phyloP scores from a whole-genome alignment of 2,888 invertebrate genomes.

The Hirtodrosophila alboralis region DNA sequence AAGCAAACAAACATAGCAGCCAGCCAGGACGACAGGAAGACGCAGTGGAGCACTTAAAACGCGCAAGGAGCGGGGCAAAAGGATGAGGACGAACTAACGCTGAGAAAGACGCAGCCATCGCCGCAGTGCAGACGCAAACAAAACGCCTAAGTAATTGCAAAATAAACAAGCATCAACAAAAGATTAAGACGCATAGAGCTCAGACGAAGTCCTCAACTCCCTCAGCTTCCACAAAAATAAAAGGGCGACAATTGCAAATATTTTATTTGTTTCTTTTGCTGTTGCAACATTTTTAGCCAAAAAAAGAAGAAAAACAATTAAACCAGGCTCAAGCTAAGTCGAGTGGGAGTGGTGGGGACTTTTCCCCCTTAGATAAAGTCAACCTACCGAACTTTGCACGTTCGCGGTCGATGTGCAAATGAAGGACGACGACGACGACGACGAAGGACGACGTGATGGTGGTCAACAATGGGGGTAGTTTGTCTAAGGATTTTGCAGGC shows the following conservation, averaged over 20 bases:
- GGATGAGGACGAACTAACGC: background rate
- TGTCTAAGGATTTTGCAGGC: slow-evolving; percentile 7
- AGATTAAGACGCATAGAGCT: slow-evolving; percentile 76
- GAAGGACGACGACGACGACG: slow-evolving; percentile 61
- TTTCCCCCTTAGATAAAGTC: slow-evolving; percentile 49
- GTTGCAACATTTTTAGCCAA: slow-evolving; percentile 21
- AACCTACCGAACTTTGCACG: slow-evolving; percentile 52
- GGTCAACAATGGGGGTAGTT: background rate
- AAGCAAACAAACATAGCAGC: slow-evolving; percentile 38
- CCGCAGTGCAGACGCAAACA: slow-evolving; percentile 80
- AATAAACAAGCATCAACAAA: slow-evolving; percentile 82
- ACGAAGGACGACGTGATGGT: slow-evolving; percentile 1
- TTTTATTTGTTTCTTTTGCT: slow-evolving; percentile 56
- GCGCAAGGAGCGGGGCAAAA: background rate
- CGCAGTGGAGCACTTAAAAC: slow-evolving; percentile 57
- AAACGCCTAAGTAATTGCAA: slow-evolving; percentile 82
- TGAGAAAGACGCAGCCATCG: slow-evolving; percentile 29
- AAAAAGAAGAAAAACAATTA: slow-evolving; percentile 59
- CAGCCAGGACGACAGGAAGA: slow-evolving; percentile 41
- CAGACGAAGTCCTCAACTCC: slow-evolving; percentile 11
- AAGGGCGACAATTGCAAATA: slow-evolving; percentile 69
- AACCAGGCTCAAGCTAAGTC: slow-evolving; percentile 19
- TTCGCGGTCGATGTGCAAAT: slow-evolving; percentile 79
- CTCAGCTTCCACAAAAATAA: slow-evolving; percentile 4
- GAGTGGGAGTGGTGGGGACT: slow-evolving; percentile 19